Base-by-base conservation (phyloP, 2,113 vertebrate genomes). In the Accipiter virgatus region DNA sequence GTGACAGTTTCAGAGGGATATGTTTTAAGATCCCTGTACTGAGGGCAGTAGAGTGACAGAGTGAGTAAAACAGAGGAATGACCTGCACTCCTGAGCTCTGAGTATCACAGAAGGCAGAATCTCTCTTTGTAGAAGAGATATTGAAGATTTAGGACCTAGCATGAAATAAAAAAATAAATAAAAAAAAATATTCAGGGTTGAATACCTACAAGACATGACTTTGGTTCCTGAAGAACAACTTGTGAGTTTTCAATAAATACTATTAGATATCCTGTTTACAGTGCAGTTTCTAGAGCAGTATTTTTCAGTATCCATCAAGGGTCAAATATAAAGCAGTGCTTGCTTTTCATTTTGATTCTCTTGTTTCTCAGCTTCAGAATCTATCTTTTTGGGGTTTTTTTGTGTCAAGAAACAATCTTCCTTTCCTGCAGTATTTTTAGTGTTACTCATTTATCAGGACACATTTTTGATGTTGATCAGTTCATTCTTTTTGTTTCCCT, bases 221-320 rank as follows among this genome's bases (percentile, higher is more conserved):
- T 94, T 90, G 96, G 65, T 84, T 94, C 42, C 53, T 36, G 55
- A 88, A 72, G 43, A 74, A 18, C 50, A 85, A 61, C 19, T 16
- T 91, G 27, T 58, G 91, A 85, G 91, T 97, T 96, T 88, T 92
- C 94, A 79, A 63, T 94, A 91, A 96, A 89, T 58, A 4, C 87
- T 90, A 34, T 66, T 75, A 81, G 90, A 71, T 77, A 81, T 78
- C 88, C 62, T 58, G 27, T 40, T 67, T 17, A 25, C 31, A 17
- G 23, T n/a, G 12, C 29, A 20, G 10, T n/a, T 77, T 56, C 40
- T 72, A 26, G 36, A 81, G 17, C 4, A 40, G 3, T 26, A 21
- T 34, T 62, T 73, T 52, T 80, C 31, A 32, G 16, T 58, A 2
- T 32, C 27, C 29, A 68, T 78, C 19, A 65, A 55, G 31, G 16